A percentile compares a stretch with the other conserved stretches of the same genome.
Conservation (phyloP, 1,140 invertebrate species). For the Agrypnia vestita region DNA sequence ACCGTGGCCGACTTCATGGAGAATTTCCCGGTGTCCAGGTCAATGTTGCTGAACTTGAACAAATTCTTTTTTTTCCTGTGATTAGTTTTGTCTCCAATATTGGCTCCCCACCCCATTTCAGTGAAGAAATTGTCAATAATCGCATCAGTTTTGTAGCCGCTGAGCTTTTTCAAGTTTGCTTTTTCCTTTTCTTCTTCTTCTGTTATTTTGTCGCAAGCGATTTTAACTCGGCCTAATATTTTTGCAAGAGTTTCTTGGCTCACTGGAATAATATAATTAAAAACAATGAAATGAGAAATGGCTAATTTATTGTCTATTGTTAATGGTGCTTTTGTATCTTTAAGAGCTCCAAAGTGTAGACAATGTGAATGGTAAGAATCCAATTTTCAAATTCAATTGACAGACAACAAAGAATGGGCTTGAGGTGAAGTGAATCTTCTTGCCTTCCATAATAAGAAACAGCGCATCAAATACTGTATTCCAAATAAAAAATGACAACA, state of each 20-base stretch:
- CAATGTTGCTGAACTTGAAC: constrained; percentile 66
- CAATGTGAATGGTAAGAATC: no score
- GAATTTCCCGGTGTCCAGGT: constrained; percentile 69
- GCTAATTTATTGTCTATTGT: no score
- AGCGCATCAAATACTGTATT: no score
- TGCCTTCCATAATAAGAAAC: no score
- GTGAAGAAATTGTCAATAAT: constrained; percentile 48
- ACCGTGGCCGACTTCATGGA: constrained; percentile 68
- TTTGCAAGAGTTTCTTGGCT: constrained; percentile 44
- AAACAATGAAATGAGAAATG: no score
- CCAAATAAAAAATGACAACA: no score
- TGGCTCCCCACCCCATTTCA: constrained; percentile 50
- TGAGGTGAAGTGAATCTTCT: no score
- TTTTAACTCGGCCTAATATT: constrained; percentile 41
- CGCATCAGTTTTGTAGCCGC: constrained; percentile 40
- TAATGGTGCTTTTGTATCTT: no score
- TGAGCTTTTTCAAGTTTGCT: background rate
- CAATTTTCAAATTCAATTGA: no score
- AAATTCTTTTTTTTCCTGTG: constrained; percentile 47
- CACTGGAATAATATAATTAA: constrained; percentile 39
- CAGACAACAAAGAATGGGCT: no score
- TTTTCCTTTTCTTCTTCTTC: constrained; percentile 38
- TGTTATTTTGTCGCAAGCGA: constrained; percentile 33
- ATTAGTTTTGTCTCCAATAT: constrained; percentile 57
- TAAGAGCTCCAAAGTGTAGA: no score